Conservation (phyloP, 2,797 vertebrate species). For the Melanitta fusca region DNA sequence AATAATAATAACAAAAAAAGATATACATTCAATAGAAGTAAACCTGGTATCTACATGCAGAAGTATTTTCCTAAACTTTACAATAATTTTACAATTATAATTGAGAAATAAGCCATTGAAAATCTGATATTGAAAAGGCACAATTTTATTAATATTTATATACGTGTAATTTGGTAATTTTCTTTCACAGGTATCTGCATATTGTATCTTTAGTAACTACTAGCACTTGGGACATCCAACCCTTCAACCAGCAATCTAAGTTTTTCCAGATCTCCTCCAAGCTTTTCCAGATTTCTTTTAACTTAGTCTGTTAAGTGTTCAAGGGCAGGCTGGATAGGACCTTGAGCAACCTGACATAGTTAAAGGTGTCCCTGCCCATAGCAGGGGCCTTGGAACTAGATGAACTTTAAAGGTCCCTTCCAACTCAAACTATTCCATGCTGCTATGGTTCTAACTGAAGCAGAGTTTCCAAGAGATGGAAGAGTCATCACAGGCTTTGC, state of each 20-base stretch:
- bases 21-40: not conserved
- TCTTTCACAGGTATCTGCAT: not conserved
- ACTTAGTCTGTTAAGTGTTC: not conserved
- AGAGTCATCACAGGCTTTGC: not conserved
- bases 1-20: conserved; percentile 56
- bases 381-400: not conserved
- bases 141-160: not conserved
- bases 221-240: not conserved
- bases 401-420: not conserved
- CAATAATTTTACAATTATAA: not conserved
- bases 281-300: not conserved
- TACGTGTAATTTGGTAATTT: not conserved
- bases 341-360: not conserved
- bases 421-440: not conserved
- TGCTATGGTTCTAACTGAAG: not conserved
- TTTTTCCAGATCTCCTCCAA: not conserved
- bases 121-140: not conserved
- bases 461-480: not conserved
- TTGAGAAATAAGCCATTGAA: not conserved
- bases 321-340: not conserved
- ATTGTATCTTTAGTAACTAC: not conserved
- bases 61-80: not conserved
- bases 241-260: not conserved
- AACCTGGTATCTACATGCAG: not conserved
- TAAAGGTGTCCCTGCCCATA: not conserved